These are phyloP conservation scores for Acrocephalus kingi DNA, from an alignment of 2,113 vertebrate genomes.

Conservation along the genomic window DNA sequence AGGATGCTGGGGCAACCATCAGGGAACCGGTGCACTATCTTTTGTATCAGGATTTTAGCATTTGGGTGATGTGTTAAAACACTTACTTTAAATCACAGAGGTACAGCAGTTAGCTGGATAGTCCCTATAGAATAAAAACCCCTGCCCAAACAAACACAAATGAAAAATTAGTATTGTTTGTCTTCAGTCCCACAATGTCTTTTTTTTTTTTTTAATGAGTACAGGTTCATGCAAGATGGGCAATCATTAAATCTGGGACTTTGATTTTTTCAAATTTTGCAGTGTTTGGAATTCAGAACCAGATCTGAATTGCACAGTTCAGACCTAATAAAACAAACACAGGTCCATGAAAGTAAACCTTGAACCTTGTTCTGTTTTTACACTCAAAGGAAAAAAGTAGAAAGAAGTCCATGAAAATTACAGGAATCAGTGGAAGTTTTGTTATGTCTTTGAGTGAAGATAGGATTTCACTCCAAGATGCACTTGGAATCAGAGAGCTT, in stretches of 20 bases:
- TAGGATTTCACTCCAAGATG: not conserved
- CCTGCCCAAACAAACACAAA: not conserved
- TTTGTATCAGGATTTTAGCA: not conserved
- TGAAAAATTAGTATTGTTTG: not conserved
- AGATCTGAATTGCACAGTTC: not conserved
- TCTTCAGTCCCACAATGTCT: not conserved
- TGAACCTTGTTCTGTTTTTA: too few species aligned
- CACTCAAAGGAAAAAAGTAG: too few species aligned
- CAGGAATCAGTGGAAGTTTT: conserved; percentile 4
- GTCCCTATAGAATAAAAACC: not conserved
- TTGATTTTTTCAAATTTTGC: not conserved
- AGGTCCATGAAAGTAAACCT: not conserved
- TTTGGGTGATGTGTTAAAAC: not conserved
- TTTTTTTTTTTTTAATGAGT: not conserved
- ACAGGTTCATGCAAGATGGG: not conserved
- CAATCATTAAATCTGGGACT: not conserved
- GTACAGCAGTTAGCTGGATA: not conserved
- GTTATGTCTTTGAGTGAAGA: not conserved
- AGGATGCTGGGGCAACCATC: not conserved
- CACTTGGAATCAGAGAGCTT: not conserved
- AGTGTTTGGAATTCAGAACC: not conserved
- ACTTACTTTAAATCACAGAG: not conserved
- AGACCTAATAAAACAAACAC: conserved; percentile 21
- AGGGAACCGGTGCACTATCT: not conserved
- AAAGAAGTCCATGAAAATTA: not conserved